Conservation (phyloP, 2,113 vertebrate genomes). For the Lepus europaeus region DNA sequence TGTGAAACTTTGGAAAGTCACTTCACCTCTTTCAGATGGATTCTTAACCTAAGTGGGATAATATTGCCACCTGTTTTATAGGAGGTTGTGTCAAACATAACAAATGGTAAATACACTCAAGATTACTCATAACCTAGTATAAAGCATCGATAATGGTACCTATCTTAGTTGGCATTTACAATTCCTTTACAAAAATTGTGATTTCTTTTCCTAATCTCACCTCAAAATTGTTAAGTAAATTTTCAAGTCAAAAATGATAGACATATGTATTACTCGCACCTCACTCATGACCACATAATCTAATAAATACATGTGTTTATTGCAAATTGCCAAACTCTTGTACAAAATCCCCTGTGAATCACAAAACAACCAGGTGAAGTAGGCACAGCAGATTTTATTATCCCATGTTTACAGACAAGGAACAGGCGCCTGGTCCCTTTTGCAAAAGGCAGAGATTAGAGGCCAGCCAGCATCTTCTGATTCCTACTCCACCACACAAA, state of each 20-base stretch:
- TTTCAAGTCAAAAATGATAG: not conserved
- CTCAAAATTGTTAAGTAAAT: slow-evolving; percentile 26
- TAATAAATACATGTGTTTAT: not conserved
- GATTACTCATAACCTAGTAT: not conserved
- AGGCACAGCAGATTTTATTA: not conserved
- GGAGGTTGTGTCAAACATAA: not conserved
- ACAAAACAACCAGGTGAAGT: not conserved
- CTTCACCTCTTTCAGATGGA: not conserved
- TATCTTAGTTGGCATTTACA: slow-evolving; percentile 5
- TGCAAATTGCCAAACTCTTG: slow-evolving; percentile 6
- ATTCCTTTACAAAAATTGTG: not conserved
- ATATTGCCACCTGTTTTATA: not conserved
- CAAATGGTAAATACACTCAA: not conserved
- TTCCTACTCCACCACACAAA: not conserved
- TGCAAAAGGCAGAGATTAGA: slow-evolving; percentile 20
- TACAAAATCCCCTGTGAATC: not conserved
- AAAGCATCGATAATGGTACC: not conserved
- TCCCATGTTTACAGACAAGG: not conserved
- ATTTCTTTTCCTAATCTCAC: slow-evolving; percentile 44
- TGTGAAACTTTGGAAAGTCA: not conserved
- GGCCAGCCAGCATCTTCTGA: not conserved
- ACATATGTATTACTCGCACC: not conserved
- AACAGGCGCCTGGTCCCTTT: not conserved
- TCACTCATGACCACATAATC: slow-evolving; percentile 6
- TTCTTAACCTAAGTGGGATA: slow-evolving; percentile 1